A percentile compares a stretch with the other conserved stretches of the same genome.
These are phyloP conservation scores for Sigmodon hispidus DNA, from an alignment of 2,113 vertebrate genomes.

Conservation along the genomic window DNA sequence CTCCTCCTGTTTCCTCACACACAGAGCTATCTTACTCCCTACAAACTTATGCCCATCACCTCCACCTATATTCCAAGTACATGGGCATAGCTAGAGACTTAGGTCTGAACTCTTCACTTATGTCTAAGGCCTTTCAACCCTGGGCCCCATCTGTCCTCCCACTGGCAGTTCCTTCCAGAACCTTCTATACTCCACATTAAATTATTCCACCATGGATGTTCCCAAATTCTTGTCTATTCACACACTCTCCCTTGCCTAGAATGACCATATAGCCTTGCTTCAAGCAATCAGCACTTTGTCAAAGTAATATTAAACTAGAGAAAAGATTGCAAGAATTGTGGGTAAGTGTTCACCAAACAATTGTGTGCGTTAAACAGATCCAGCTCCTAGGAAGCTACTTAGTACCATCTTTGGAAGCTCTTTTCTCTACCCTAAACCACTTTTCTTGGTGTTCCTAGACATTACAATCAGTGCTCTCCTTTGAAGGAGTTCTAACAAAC, in stretches of 20 bases:
- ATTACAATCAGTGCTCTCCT: slow-evolving; percentile 30
- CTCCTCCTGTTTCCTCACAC: neutral
- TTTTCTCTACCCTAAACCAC: neutral
- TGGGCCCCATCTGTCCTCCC: neutral
- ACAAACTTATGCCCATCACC: neutral
- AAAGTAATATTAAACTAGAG: slow-evolving; percentile 46
- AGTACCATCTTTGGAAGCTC: slow-evolving; percentile 60
- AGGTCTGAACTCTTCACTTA: neutral
- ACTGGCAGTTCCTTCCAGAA: neutral
- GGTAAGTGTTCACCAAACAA: slow-evolving; percentile 57
- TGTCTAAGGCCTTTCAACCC: neutral
- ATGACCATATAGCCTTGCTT: slow-evolving; percentile 27
- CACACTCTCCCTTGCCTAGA: neutral
- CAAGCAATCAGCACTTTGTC: slow-evolving; percentile 1
- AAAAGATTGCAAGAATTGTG: slow-evolving; percentile 54
- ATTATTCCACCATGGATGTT: neutral
- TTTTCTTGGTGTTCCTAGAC: slow-evolving; percentile 26
- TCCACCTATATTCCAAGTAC: neutral
- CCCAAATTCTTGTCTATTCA: neutral
- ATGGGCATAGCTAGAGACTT: neutral
- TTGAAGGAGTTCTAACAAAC: slow-evolving; percentile 51
- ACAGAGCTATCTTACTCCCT: neutral
- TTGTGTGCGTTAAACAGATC: slow-evolving; percentile 35
- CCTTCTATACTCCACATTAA: neutral
- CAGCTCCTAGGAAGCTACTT: slow-evolving; percentile 66